Percentiles rank a stretch among this genome's conserved stretches.
Conservation (phyloP, 2,888 invertebrate species). For the Monochamus alternatus region DNA sequence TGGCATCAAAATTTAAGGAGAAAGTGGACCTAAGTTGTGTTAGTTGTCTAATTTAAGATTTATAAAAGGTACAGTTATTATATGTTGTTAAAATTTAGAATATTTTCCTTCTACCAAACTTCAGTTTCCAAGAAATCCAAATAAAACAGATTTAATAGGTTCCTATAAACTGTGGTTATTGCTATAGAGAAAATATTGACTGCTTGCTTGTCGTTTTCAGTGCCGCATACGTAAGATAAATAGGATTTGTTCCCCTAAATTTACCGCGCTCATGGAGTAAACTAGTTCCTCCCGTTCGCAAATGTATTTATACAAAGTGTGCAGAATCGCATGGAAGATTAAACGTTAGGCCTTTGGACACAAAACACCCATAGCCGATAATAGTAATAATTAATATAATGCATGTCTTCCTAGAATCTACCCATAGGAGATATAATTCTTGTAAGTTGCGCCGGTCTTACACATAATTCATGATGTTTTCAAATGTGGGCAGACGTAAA, state of each 20-base stretch:
- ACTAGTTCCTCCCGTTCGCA: constrained; percentile 18
- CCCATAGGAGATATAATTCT: constrained; percentile 23
- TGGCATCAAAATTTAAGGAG: no score
- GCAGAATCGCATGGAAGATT: constrained; percentile 23
- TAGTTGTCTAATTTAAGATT: no score
- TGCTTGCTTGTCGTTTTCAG: not conserved
- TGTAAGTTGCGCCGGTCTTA: constrained; percentile 11
- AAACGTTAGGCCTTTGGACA: constrained; percentile 17
- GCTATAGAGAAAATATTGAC: no score
- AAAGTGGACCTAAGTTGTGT: no score
- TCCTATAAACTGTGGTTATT: no score
- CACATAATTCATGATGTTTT: constrained; percentile 26
- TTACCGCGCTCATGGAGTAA: constrained; percentile 9
- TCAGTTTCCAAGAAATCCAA: no score
- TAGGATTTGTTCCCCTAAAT: not conserved
- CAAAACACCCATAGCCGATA: constrained; percentile 25
- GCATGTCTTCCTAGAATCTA: constrained; percentile 24
- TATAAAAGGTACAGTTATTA: no score
- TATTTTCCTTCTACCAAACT: no score
- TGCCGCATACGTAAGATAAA: not conserved
- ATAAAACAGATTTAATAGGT: no score
- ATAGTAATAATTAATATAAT: constrained; percentile 26
- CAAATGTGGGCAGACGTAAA: constrained; percentile 27
- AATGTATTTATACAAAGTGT: constrained; percentile 31
- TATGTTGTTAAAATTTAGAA: no score